These are phyloP conservation scores for Castor canadensis DNA, from an alignment of 2,113 vertebrate species.

Conservation along the genomic window DNA sequence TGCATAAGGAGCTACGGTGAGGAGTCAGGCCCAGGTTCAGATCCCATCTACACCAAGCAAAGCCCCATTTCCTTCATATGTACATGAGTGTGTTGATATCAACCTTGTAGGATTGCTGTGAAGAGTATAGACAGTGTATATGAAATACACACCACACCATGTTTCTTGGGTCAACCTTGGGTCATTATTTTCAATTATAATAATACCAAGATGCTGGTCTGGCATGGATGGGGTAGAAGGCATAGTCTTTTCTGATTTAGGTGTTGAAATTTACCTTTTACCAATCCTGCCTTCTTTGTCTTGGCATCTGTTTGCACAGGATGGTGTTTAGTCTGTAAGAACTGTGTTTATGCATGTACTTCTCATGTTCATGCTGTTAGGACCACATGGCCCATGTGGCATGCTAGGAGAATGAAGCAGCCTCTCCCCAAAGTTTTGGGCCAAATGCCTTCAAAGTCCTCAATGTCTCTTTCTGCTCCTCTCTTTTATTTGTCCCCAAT, in stretches of 20 bases:
- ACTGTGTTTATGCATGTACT: neutral
- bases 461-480: neutral
- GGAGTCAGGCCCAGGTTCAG: neutral
- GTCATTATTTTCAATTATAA: neutral
- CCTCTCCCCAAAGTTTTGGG: neutral
- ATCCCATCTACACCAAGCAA: too few relatives aligned
- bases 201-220: neutral
- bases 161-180: neutral
- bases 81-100: neutral
- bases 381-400: rapidly evolving
- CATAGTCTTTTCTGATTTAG: neutral
- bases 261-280: neutral
- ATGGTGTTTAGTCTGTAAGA: neutral
- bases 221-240: neutral
- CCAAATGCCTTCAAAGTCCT: neutral
- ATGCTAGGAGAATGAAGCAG: neutral
- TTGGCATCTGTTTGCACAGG: neutral
- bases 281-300: neutral
- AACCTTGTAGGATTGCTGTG: neutral
- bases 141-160: neutral
- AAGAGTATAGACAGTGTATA: neutral
- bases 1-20: neutral
- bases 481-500: neutral
- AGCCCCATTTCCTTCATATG: neutral
- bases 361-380: neutral